A percentile compares a stretch with the other conserved stretches of the same genome.
Evolutionary conservation across 1,140 invertebrate species (phyloP).

Genomic region (Macrosteles quadrilineatus): DNA sequence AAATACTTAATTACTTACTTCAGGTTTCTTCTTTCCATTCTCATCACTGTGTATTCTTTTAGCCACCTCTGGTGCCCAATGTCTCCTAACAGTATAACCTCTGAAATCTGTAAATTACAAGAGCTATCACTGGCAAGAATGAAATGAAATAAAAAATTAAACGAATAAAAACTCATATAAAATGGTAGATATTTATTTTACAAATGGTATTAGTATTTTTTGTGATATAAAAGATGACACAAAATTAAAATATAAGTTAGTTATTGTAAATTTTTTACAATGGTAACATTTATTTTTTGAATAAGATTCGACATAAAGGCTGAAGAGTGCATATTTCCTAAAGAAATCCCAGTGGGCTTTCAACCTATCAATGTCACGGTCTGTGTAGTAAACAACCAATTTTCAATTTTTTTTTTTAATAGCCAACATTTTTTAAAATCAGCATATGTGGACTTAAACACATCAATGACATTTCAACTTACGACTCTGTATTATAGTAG

Average conservation of each 20-base stretch:
- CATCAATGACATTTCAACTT: too few relatives aligned
- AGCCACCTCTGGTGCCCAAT: conserved; percentile 55
- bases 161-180: conserved; percentile 18
- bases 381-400: too few relatives aligned
- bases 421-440: too few relatives aligned
- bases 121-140: conserved; percentile 13
- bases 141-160: conserved; percentile 12
- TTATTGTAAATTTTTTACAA: too few relatives aligned
- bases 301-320: too few relatives aligned
- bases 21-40: neutral
- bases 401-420: too few relatives aligned
- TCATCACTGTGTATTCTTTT: conserved; percentile 29
- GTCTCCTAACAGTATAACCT: conserved; percentile 63
- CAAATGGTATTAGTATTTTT: neutral
- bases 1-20: neutral
- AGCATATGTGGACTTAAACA: neutral
- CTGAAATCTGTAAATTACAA: conserved; percentile 57
- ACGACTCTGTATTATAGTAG: conserved; percentile 68
- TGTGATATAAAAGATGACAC: neutral
- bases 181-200: neutral
- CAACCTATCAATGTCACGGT: too few relatives aligned
- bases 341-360: too few relatives aligned
- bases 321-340: too few relatives aligned
- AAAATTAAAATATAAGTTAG: too few relatives aligned
- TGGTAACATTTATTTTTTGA: too few relatives aligned